phyloP scores from a whole-genome alignment of 2,113 vertebrate genomes.

The Rhea americana region DNA sequence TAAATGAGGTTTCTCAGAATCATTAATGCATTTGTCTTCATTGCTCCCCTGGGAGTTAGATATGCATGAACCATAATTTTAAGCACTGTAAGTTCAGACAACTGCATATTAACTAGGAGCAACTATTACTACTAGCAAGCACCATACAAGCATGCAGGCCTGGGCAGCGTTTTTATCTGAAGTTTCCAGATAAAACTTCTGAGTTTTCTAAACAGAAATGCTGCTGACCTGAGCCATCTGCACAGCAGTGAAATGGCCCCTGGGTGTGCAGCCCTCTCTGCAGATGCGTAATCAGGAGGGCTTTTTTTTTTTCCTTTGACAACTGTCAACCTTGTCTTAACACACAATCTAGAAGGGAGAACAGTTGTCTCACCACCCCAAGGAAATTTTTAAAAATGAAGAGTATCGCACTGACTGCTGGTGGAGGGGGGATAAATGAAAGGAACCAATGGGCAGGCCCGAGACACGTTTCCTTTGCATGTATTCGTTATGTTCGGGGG shows the following conservation, averaged over 20 bases:
- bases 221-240: not conserved
- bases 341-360: not conserved
- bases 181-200: not conserved
- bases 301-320: not conserved
- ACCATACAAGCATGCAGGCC: not conserved
- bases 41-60: not conserved
- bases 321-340: not conserved
- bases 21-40: not conserved
- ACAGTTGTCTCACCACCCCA: not conserved
- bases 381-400: not conserved
- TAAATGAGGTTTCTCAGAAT: not conserved
- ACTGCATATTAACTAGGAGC: not conserved
- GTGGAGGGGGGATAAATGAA: not conserved
- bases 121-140: not conserved
- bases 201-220: not conserved
- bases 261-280: not conserved
- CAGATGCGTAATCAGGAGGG: not conserved
- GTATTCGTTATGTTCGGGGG: not conserved
- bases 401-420: not conserved
- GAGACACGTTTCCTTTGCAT: not conserved
- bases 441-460: not conserved
- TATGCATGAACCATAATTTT: not conserved
- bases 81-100: not conserved
- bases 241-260: not conserved
- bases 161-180: not conserved